Percentiles rank a stretch among this genome's conserved stretches.
phyloP scores from a whole-genome alignment of 2,113 vertebrate species.

The Hyla sarda region DNA sequence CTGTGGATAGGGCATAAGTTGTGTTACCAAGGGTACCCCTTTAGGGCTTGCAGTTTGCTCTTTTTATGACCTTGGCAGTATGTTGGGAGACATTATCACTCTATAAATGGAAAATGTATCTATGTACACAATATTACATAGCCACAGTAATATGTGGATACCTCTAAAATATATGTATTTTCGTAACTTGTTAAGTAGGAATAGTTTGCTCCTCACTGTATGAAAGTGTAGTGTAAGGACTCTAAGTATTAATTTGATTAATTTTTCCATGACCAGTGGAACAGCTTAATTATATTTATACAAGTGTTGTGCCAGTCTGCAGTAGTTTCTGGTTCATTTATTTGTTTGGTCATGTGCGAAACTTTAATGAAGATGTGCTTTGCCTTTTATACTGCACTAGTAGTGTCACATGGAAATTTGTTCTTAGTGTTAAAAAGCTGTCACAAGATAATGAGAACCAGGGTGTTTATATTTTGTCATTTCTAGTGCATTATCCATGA shows the following conservation, averaged over 20 bases:
- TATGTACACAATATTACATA: neutral
- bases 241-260: neutral
- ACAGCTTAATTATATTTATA: constrained; percentile 47
- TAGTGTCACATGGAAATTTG: constrained; percentile 33
- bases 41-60: no score
- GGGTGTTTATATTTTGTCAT: neutral
- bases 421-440: constrained; percentile 45
- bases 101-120: no score
- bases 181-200: neutral
- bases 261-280: neutral
- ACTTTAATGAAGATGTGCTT: constrained; percentile 52
- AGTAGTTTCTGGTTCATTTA: constrained; percentile 50
- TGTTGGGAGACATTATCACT: no score
- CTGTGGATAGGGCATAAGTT: no score
- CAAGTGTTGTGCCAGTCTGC: constrained; percentile 48
- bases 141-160: neutral
- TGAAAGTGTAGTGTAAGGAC: neutral
- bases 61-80: no score
- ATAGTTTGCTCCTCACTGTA: no score
- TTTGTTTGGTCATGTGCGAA: constrained; percentile 55
- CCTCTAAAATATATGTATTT: neutral
- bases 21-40: no score
- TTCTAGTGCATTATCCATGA: neutral
- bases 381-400: constrained; percentile 34
- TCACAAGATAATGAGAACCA: constrained; percentile 37